Percentiles rank a stretch among this genome's conserved stretches.
Evolutionary conservation across 2,113 vertebrate genomes (phyloP).

Genomic region (Pimephales promelas): DNA sequence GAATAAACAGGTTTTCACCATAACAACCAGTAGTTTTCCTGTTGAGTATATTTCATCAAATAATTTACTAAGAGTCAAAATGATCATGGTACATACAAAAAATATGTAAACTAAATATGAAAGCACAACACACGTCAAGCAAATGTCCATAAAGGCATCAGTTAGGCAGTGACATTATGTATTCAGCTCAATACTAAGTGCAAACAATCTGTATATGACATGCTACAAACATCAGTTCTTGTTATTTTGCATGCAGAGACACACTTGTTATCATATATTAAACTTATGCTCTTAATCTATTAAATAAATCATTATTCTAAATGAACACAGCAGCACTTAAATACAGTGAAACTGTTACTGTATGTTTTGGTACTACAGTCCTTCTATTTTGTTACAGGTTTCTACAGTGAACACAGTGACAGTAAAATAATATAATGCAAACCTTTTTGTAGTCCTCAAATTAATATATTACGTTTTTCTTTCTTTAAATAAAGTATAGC

Average conservation of each 20-base stretch:
- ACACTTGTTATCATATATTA: conserved; percentile 36
- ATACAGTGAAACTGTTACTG: neutral
- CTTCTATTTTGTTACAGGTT: neutral
- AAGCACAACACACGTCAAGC: conserved; percentile 57
- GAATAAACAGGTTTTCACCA: neutral
- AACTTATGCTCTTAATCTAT: neutral
- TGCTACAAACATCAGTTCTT: conserved; percentile 22
- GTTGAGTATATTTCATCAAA: conserved; percentile 22
- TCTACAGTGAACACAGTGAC: conserved; percentile 15
- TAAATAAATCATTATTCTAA: conserved; percentile 2
- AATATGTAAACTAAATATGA: conserved; percentile 10
- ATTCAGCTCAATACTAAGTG: conserved; percentile 15
- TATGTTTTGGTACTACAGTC: neutral
- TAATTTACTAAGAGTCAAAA: conserved; percentile 36
- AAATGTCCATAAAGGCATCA: conserved; percentile 37
- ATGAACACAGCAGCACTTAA: neutral
- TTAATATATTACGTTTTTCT: conserved; percentile 6
- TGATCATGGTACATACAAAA: conserved; percentile 27
- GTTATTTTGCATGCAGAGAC: conserved; percentile 45
- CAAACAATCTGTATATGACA: conserved; percentile 29
- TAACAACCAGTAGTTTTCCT: neutral
- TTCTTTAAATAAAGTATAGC: neutral
- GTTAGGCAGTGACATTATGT: neutral
- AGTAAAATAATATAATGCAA: neutral
- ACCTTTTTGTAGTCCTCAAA: conserved; percentile 4